Conservation (phyloP, 2,888 invertebrate genomes). For the Eilema caniola region DNA sequence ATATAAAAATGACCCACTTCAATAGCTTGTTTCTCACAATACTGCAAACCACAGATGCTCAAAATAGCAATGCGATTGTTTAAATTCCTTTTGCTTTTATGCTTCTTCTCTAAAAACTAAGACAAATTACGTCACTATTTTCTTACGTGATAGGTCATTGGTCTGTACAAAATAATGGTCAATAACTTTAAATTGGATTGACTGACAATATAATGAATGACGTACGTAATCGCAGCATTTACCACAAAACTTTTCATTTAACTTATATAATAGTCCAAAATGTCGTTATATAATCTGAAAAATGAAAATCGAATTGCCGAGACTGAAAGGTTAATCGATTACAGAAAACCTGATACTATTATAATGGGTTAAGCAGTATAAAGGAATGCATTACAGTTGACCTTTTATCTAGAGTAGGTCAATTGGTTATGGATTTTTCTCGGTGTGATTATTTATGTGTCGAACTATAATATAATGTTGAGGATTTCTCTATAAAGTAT, state of each 20-base stretch:
- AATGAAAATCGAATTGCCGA: no score
- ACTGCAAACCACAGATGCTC: no score
- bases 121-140: background rate
- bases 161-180: background rate
- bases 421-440: conserved; percentile 30
- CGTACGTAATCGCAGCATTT: conserved; percentile 25
- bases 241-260: background rate
- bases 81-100: background rate
- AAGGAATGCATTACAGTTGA: conserved; percentile 22
- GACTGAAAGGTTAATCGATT: background rate
- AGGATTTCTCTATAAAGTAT: background rate
- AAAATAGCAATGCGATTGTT: background rate
- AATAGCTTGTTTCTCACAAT: background rate
- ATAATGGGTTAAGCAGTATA: conserved; percentile 11
- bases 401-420: conserved; percentile 40
- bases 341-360: background rate
- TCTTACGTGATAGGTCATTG: background rate
- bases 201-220: background rate
- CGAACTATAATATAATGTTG: background rate
- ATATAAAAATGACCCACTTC: background rate
- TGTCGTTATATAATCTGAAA: no score
- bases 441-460: background rate
- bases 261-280: no score
- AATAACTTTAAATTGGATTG: background rate
- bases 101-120: background rate